Evolutionary conservation across 2,113 vertebrate species (phyloP).

Genomic region (Paramisgurnus dabryanus): DNA sequence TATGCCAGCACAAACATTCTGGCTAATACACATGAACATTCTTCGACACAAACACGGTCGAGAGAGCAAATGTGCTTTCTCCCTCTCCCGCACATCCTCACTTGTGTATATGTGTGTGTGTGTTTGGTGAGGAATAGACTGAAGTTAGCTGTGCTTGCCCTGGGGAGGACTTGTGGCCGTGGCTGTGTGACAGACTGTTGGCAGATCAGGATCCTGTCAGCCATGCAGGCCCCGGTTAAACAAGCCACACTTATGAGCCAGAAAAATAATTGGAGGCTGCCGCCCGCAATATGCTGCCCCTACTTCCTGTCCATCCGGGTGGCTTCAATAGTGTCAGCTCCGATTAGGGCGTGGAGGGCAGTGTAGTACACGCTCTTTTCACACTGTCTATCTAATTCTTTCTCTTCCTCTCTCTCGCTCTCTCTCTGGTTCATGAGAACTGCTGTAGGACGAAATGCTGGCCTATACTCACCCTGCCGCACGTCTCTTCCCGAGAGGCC

Average conservation of each 20-base stretch:
- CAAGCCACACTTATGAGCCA: conserved; percentile 74
- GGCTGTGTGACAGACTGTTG: conserved; percentile 68
- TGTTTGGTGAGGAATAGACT: conserved; percentile 45
- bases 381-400: conserved; percentile 37
- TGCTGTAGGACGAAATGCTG: conserved; percentile 27
- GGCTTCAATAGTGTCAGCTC: conserved; percentile 68
- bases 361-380: conserved; percentile 58
- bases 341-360: conserved; percentile 66
- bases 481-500: conserved; percentile 20
- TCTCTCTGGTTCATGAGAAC: conserved; percentile 45
- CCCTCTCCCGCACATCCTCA: conserved; percentile 28
- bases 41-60: conserved; percentile 42
- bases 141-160: conserved; percentile 59
- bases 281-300: conserved; percentile 66
- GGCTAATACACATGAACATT: conserved; percentile 42
- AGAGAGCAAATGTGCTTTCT: conserved; percentile 31
- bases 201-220: conserved; percentile 73
- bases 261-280: conserved; percentile 79
- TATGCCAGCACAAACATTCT: conserved; percentile 35
- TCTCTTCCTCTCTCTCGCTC: conserved; percentile 27
- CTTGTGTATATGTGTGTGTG: conserved; percentile 31
- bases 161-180: conserved; percentile 61
- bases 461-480: conserved; percentile 9
- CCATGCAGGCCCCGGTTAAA: conserved; percentile 69
- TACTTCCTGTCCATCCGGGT: conserved; percentile 66